Base-by-base conservation (phyloP, 2,888 invertebrate species). In the Pandemis corylana region DNA sequence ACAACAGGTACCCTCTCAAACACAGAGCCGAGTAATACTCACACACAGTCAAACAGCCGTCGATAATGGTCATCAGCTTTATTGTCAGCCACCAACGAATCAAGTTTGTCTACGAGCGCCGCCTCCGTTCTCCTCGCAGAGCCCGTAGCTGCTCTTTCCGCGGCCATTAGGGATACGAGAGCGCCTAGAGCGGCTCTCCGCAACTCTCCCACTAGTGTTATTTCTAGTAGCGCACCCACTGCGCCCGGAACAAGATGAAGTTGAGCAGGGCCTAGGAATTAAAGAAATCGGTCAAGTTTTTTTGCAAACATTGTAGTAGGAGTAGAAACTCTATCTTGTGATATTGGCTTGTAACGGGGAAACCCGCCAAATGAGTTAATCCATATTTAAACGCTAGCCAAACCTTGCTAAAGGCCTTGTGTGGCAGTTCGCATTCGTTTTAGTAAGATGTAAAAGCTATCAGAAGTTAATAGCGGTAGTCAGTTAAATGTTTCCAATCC, bases 131-230 rank as follows among this genome's bases (percentile, higher is more conserved):
- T 96, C 75, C 97, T 96, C 80, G 99, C 99, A 79, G 98, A 97
- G 0, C 98, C 98, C 0, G 97, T 96, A 1, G 96, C 96, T 7
- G 95, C 94, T 76, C 97, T 97, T 85, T 99, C 99, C 82, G 98
- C 98, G 80, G 98, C 98, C 97, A 99, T 99, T 96, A 99, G 97
- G 81, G 99, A 98, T 83, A 98, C 99, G 82, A 99, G 97, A 63
- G 99, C 98, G 7, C 98, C 98, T 12, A 99, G 91, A 0, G 98
- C 99, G 0, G 98, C 98, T 80, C 98, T 97, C 0, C 99, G 95
- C 7, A 99, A 96, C 84, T 98, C 98, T 0, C 97, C 97, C 6
- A 99, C 98, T 49, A 99, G 94, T 0, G 99, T 99, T 5, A 99
- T 98, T 91, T 99, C 98, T 61, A 99, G 95, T 81, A 99, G 97